A percentile compares a stretch with the other conserved stretches of the same genome.
Evolutionary conservation across 2,113 vertebrate species (phyloP).

Genomic region (Papio anubis): DNA sequence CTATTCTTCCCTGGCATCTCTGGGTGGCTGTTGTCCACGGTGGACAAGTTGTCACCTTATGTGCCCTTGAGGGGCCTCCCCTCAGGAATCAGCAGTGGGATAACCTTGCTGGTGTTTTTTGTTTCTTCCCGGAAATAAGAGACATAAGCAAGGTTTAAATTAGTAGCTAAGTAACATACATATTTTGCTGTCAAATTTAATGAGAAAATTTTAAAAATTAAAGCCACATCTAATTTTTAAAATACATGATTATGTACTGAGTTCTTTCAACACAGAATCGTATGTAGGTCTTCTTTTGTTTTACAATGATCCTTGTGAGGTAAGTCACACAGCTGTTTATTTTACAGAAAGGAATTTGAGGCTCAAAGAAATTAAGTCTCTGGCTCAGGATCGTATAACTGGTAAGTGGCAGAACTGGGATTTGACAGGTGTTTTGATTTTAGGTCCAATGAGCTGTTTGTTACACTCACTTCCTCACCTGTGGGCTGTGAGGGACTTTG

Average conservation of each 20-base stretch:
- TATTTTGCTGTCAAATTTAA: background rate
- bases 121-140: background rate
- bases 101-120: background rate
- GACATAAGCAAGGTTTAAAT: background rate
- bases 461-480: background rate
- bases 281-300: background rate
- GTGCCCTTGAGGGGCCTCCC: background rate
- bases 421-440: constrained; percentile 23
- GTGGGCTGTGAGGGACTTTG: background rate
- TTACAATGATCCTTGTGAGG: background rate
- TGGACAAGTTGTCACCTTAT: background rate
- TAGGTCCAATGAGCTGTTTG: background rate
- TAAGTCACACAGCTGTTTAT: background rate
- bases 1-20: background rate
- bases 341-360: background rate
- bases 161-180: background rate
- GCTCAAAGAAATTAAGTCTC: background rate
- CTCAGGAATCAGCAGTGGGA: background rate
- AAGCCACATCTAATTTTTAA: background rate
- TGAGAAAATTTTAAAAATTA: background rate
- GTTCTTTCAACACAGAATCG: background rate
- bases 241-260: background rate
- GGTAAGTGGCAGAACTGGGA: background rate
- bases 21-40: background rate
- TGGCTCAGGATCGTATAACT: background rate